Evolutionary conservation across 2,888 invertebrate genomes (phyloP), one percentile per base, ranked within the genome.

Genomic region (Dinocampus coccinellae): DNA sequence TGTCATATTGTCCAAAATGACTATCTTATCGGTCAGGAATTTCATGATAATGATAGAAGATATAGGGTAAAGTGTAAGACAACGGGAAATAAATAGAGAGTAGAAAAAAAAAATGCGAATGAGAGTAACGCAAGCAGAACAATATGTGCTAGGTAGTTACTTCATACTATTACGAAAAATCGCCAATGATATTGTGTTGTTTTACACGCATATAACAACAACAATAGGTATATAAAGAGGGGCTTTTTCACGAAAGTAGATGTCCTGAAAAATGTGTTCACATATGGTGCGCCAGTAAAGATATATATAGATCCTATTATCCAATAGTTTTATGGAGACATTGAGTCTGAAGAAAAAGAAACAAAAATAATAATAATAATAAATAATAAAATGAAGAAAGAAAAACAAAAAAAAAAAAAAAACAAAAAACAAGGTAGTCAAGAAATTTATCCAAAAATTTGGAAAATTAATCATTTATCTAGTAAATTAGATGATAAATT

Each of bases 21-120:
- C 76, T 74, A 69, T 73, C 66, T 76, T 74, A 72, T 76, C 76
- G 70, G 65, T 68, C 36, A 70, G 68, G 69, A 73, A 74, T 76
- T 73, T 73, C 69, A 65, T n/a, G 61, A 64, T 64, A 66, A 70
- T 72, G 70, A 61, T 47, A 72, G 62, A 57, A 42, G 63, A 24
- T 10, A 69, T 52, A 22, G 53, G 33, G 64, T 16, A 16, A 16
- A 47, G 16, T 16, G 47, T 20, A 7, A 47, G 16, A 47, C 47
- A 16, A 47, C 47, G n/a, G n/a, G n/a, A n/a, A n/a, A n/a, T n/a
- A n/a, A n/a, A n/a, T n/a, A n/a, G n/a, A n/a, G n/a, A n/a, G n/a
- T n/a, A n/a, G n/a, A n/a, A n/a, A n/a, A n/a, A n/a, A n/a, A n/a
- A n/a, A n/a, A n/a, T n/a, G n/a, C n/a, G n/a, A n/a, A n/a, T n/a